Percentiles rank a stretch among this genome's conserved stretches.
These are phyloP conservation scores for Crossocerus cetratus DNA, from an alignment of 2,888 invertebrate species.

Conservation along the genomic window DNA sequence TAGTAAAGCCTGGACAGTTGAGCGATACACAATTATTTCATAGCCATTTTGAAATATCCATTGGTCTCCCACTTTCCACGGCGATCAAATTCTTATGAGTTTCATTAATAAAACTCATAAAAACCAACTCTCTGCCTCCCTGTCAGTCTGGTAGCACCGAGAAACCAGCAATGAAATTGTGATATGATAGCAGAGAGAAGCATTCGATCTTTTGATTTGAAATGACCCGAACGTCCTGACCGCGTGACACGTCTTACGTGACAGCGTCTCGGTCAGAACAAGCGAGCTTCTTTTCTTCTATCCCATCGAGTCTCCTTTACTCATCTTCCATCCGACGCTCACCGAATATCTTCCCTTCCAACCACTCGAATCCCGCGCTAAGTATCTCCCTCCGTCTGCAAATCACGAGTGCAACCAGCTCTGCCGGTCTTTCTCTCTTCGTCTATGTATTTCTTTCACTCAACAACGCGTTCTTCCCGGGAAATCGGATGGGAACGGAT, in stretches of 20 bases:
- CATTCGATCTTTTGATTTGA: conserved; percentile 9
- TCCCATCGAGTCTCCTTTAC: no score
- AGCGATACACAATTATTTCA: no score
- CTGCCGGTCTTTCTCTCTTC: not conserved
- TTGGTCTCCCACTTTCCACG: no score
- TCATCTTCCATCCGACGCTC: not conserved
- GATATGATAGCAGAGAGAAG: conserved; percentile 2
- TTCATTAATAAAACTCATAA: no score
- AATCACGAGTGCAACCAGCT: not conserved
- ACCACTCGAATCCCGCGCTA: not conserved
- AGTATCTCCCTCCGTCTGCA: not conserved
- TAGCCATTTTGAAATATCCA: no score
- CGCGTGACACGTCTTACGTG: conserved; percentile 13
- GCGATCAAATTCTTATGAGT: no score
- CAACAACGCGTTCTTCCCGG: no score
- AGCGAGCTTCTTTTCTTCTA: conserved; percentile 12
- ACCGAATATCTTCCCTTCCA: not conserved
- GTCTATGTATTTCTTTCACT: not conserved
- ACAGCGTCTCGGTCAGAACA: conserved; percentile 24
- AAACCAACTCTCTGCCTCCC: not conserved
- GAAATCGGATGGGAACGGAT: no score
- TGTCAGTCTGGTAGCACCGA: not conserved
- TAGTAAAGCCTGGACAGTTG: no score
- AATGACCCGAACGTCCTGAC: conserved; percentile 2
- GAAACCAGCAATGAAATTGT: not conserved